Evolutionary conservation across 2,797 vertebrate species (phyloP).

Genomic region (Mus caroli): DNA sequence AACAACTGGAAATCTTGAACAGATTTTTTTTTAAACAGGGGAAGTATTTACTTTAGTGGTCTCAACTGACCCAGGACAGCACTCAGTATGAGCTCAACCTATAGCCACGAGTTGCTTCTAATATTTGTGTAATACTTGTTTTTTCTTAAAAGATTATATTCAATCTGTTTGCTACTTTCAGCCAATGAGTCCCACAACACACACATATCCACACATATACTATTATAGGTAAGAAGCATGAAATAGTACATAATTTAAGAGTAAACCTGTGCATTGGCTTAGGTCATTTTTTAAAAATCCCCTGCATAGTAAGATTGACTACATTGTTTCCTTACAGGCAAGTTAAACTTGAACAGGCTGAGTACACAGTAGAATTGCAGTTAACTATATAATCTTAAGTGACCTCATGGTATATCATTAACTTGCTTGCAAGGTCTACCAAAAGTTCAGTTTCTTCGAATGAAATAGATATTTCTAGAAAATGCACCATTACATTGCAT

Average conservation of each 20-base stretch:
- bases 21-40: background rate
- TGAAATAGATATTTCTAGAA: background rate
- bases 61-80: background rate
- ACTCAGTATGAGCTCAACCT: background rate
- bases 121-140: background rate
- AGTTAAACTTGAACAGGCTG: background rate
- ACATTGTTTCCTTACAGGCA: background rate
- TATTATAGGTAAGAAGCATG: background rate
- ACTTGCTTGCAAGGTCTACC: background rate
- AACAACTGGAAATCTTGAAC: background rate
- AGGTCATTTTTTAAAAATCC: background rate
- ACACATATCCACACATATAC: background rate
- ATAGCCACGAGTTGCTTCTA: background rate
- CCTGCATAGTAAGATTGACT: background rate
- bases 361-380: background rate
- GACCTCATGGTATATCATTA: constrained; percentile 8
- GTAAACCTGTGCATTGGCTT: background rate
- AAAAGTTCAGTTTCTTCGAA: background rate
- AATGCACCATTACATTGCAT: background rate
- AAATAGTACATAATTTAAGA: background rate
- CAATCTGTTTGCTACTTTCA: background rate
- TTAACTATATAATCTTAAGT: background rate
- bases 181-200: background rate
- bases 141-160: background rate
- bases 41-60: background rate